Percentiles rank a stretch among this genome's conserved stretches.
These are phyloP conservation scores for Drosophila orosa DNA, from an alignment of 1,140 invertebrate genomes.

Conservation along the genomic window DNA sequence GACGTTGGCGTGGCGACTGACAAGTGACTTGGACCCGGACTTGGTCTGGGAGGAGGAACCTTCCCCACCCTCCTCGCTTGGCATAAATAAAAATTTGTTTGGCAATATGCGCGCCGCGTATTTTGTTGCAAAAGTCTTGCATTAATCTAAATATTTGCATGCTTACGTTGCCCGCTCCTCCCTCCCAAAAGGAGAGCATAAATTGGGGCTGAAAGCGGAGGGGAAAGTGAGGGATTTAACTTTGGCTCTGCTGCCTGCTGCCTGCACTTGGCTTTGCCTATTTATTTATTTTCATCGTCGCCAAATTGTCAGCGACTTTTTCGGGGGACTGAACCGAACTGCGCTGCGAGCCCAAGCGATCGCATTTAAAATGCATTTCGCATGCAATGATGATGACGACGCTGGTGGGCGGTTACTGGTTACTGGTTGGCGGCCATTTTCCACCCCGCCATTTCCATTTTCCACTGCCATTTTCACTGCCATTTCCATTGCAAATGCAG, in stretches of 20 bases:
- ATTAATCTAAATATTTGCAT: constrained; percentile 83
- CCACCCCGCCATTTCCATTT: constrained; percentile 42
- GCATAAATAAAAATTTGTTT: constrained; percentile 81
- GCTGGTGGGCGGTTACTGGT: not conserved
- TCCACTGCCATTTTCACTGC: constrained; percentile 29
- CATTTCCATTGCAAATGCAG: constrained; percentile 79
- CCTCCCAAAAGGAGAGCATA: not conserved
- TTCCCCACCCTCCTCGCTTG: not conserved
- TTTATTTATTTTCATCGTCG: constrained; percentile 77
- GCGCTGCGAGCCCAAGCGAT: constrained; percentile 36
- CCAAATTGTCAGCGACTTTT: constrained; percentile 76
- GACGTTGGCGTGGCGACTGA: constrained; percentile 62
- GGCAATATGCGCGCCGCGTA: constrained; percentile 80
- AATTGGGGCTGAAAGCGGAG: constrained; percentile 1
- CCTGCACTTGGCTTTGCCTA: constrained; percentile 55
- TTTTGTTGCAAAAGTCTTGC: constrained; percentile 82
- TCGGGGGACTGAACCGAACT: constrained; percentile 27
- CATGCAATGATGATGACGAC: constrained; percentile 59
- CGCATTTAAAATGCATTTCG: constrained; percentile 80
- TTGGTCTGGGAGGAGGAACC: not conserved
- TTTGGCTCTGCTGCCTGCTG: constrained; percentile 6
- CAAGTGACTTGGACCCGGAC: constrained; percentile 57
- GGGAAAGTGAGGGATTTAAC: constrained; percentile 9
- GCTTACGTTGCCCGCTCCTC: constrained; percentile 51
- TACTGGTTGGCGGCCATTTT: not conserved